Base-by-base conservation (phyloP, 2,888 invertebrate species). In the Emesis russula region DNA sequence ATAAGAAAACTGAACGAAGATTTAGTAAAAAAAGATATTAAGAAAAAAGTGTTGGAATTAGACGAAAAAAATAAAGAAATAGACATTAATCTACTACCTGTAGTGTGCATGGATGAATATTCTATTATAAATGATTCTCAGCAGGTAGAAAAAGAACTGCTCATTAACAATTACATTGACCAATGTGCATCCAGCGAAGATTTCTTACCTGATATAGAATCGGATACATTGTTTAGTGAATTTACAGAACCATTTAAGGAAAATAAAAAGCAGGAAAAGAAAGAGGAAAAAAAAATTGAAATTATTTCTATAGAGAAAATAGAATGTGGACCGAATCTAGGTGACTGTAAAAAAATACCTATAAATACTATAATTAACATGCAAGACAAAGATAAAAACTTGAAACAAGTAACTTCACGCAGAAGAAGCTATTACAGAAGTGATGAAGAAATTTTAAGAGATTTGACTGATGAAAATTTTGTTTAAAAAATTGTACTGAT, bases 41-140 rank as follows among this genome's bases (percentile, higher is more conserved):
- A 53, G 11, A 53, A 53, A n/a, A 15, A n/a, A 38, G 36, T 73
- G 73, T 38, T 41, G 38, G 36, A 73, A 73, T 38, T n/a, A 73
- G 73, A 38, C 15, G 73, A 73, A 38, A 31, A 73, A 73, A 73
- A 15, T 73, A 73, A 73, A 73, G 36, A 38, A 73, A 31, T 38
- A 36, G 73, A 73, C 38, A 73, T 41, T 73, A 41, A 25, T 25
- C 25, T 25, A 25, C 11, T 73, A 41, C 73, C 73, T 38, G 73
- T 73, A 36, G 73, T 73, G 15, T 73, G 41, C 73, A 38, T 73
- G 73, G 73, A 73, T 73, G 18, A 73, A 73, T 73, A 73, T 68
- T 36, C 25, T 25, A 25, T 25, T 25, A 38, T 41, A 5, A 73
- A 38, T 73, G 73, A 73, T 73, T 73, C 38, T 13, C 73, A 73